These are phyloP conservation scores for Oreonectes daqikongensis DNA, from an alignment of 2,797 vertebrate genomes.

Conservation along the genomic window DNA sequence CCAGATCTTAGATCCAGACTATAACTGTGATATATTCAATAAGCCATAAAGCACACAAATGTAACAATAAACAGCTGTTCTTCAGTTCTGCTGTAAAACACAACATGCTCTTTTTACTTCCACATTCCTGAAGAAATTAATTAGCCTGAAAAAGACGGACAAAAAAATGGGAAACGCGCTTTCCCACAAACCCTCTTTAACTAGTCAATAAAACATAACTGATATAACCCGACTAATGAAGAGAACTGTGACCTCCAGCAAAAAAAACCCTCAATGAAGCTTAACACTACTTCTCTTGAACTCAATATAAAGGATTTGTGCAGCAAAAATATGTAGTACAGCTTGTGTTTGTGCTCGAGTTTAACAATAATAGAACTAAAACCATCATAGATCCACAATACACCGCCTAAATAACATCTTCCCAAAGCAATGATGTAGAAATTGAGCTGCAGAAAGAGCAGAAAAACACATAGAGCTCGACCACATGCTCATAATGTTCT, in stretches of 20 bases:
- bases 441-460: background rate
- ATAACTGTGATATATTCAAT: background rate
- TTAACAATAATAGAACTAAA: background rate
- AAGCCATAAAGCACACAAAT: background rate
- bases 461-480: background rate
- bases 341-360: background rate
- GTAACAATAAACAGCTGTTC: background rate
- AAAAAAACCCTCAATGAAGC: background rate
- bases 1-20: background rate
- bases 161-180: slow-evolving; percentile 7
- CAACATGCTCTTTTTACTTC: background rate
- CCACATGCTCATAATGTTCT: background rate
- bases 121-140: slow-evolving; percentile 16
- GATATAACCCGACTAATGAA: slow-evolving; percentile 27
- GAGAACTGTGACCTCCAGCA: slow-evolving; percentile 2
- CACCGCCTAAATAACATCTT: background rate
- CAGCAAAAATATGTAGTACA: background rate
- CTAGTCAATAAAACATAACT: slow-evolving; percentile 22
- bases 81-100: background rate
- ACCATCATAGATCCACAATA: background rate
- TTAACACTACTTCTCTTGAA: background rate
- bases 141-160: slow-evolving; percentile 14
- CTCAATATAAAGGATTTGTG: background rate
- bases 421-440: background rate
- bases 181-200: slow-evolving; percentile 24